A percentile compares a stretch with the other conserved stretches of the same genome.
phyloP scores from a whole-genome alignment of 2,888 invertebrate species.

The Eledona agricola region DNA sequence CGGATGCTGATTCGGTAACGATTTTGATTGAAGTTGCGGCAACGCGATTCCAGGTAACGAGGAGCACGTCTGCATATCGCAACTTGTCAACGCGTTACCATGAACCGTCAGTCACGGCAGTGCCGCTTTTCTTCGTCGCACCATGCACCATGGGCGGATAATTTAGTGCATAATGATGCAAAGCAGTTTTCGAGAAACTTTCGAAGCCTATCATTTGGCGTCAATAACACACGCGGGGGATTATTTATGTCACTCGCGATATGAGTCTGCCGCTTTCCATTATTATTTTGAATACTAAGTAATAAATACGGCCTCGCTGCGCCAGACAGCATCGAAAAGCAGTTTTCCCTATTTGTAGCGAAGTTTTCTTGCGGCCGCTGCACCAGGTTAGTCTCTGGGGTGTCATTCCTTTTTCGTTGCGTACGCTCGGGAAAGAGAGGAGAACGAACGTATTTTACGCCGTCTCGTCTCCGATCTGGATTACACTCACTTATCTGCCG shows the following conservation, averaged over 20 bases:
- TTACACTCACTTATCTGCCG: constrained; percentile 38
- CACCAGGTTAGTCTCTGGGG: constrained; percentile 32
- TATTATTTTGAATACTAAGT: constrained; percentile 11
- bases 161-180: constrained; percentile 38
- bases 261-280: not conserved
- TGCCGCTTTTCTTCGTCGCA: constrained; percentile 18
- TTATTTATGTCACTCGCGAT: constrained; percentile 33
- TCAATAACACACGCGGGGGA: constrained; percentile 34
- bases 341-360: constrained; percentile 30
- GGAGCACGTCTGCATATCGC: constrained; percentile 25
- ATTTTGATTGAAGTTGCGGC: constrained; percentile 22
- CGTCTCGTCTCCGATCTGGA: constrained; percentile 34
- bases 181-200: constrained; percentile 36
- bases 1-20: constrained; percentile 26
- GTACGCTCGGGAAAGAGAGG: constrained; percentile 28
- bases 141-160: constrained; percentile 20
- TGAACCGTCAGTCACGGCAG: constrained; percentile 27
- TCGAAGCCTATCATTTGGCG: constrained; percentile 35
- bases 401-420: constrained; percentile 22
- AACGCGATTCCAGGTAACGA: constrained; percentile 28
- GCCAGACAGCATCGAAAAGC: constrained; percentile 34
- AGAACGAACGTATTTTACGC: constrained; percentile 31
- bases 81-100: constrained; percentile 25
- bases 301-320: constrained; percentile 14
- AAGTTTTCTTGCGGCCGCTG: constrained; percentile 21